These are phyloP conservation scores for Numida meleagris DNA, from an alignment of 2,113 vertebrate species.

Conservation along the genomic window DNA sequence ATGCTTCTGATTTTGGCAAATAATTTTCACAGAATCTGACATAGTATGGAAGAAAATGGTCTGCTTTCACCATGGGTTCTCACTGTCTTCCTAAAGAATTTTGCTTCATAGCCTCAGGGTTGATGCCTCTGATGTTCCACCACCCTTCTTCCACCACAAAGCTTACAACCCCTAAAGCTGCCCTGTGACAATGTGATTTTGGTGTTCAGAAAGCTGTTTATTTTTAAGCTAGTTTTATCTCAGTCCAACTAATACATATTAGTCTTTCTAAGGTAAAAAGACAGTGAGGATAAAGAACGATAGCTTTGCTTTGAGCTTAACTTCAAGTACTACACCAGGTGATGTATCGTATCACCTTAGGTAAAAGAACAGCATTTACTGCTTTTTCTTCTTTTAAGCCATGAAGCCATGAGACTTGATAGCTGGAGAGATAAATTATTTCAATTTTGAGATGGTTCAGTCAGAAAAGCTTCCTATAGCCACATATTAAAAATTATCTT, in stretches of 20 bases:
- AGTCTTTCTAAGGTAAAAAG: background rate
- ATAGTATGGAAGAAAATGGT: background rate
- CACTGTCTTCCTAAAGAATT: background rate
- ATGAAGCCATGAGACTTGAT: background rate
- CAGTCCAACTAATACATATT: background rate
- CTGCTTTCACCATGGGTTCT: background rate
- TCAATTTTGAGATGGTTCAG: conserved; percentile 2
- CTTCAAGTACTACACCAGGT: background rate
- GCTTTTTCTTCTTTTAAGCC: conserved; percentile 31
- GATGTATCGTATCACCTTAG: conserved; percentile 1
- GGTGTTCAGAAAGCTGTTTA: conserved; percentile 11
- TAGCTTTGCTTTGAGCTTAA: conserved; percentile 19
- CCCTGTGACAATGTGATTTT: background rate
- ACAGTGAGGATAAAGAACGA: background rate
- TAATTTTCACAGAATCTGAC: background rate
- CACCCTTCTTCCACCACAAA: background rate
- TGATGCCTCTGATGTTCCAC: background rate
- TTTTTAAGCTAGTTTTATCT: conserved; percentile 10
- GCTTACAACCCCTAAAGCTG: background rate
- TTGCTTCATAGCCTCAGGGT: background rate
- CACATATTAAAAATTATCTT: conserved; percentile 2
- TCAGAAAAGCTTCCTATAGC: background rate
- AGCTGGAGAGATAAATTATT: conserved; percentile 27
- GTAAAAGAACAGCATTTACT: conserved; percentile 30
- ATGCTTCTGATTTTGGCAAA: background rate